These are phyloP conservation scores for Eupithecia exiguata DNA, from an alignment of 2,888 invertebrate species.

Conservation along the genomic window DNA sequence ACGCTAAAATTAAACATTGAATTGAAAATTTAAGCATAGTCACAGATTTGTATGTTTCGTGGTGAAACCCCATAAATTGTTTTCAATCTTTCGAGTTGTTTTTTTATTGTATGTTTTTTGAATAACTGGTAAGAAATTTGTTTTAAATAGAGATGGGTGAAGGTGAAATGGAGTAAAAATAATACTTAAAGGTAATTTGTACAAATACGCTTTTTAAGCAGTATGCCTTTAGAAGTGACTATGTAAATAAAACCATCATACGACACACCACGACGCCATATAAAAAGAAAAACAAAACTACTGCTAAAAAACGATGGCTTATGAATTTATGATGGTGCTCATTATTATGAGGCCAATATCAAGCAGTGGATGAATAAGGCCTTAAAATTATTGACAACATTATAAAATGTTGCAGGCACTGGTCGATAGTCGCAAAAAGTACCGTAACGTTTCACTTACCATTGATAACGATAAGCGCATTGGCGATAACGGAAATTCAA, in stretches of 20 bases:
- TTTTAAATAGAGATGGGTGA: no score
- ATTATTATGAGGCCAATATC: neutral
- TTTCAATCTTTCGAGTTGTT: no score
- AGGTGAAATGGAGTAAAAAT: no score
- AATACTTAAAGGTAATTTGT: no score
- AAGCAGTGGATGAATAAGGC: neutral
- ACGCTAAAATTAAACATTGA: slow-evolving; percentile 40
- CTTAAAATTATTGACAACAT: neutral
- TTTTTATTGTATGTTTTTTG: no score
- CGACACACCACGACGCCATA: no score
- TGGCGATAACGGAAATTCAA: slow-evolving; percentile 9
- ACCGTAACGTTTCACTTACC: slow-evolving; percentile 7
- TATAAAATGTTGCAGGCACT: neutral
- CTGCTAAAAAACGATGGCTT: no score
- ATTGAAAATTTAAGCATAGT: neutral
- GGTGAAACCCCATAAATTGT: no score
- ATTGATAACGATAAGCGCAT: slow-evolving; percentile 7
- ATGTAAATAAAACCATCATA: no score
- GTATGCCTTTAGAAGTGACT: neutral
- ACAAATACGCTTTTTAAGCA: neutral
- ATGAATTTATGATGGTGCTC: no score
- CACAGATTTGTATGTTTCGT: neutral
- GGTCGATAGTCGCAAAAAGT: slow-evolving; percentile 7
- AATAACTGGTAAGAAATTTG: no score
- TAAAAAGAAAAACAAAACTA: no score